phyloP scores from a whole-genome alignment of 1,140 invertebrate genomes.

The Drosophila albomicans region DNA sequence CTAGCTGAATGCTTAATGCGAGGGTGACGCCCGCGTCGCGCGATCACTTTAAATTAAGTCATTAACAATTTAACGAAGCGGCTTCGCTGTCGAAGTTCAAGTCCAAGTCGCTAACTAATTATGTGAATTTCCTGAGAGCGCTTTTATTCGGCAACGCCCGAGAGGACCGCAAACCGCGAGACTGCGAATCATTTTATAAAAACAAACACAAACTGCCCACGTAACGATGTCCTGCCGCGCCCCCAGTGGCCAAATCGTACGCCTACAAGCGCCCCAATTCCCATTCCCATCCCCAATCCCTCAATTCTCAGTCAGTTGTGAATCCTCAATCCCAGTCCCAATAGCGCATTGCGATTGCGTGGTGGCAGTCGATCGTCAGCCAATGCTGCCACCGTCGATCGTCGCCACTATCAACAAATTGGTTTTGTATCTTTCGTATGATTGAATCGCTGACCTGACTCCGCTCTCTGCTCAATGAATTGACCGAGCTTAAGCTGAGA shows the following conservation, averaged over 20 bases:
- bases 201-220: conserved; percentile 72
- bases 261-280: conserved; percentile 61
- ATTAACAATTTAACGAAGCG: conserved; percentile 81
- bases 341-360: conserved; percentile 16
- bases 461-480: conserved; percentile 58
- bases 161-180: neutral
- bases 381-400: conserved; percentile 27
- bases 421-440: conserved; percentile 77
- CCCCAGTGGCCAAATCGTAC: conserved; percentile 22
- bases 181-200: conserved; percentile 70
- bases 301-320: too few relatives aligned
- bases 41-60: conserved; percentile 80
- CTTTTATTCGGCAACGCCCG: conserved; percentile 55
- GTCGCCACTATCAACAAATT: conserved; percentile 74
- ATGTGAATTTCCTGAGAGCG: conserved; percentile 77
- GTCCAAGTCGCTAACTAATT: conserved; percentile 74
- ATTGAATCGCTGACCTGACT: conserved; percentile 66
- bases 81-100: conserved; percentile 37
- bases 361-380: conserved; percentile 68
- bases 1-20: conserved; percentile 31
- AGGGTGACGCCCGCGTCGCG: conserved; percentile 62
- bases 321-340: too few relatives aligned
- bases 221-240: conserved; percentile 62
- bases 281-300: conserved; percentile 48
- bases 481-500: conserved; percentile 11